A percentile compares a stretch with the other conserved stretches of the same genome.
Conservation (phyloP, 2,888 invertebrate species). For the Allolobophora icterica region DNA sequence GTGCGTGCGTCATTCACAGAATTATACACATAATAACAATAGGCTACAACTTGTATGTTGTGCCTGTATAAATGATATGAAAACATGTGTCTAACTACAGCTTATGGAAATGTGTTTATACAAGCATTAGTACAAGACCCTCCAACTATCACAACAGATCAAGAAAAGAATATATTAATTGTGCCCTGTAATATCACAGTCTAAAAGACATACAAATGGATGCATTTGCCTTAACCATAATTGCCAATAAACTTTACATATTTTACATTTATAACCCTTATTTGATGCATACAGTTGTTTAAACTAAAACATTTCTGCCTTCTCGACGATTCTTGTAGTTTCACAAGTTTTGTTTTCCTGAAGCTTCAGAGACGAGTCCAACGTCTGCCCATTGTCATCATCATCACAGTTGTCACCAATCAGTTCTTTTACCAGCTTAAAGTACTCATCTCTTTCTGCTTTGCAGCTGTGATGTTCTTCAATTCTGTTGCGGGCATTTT, state of each 20-base stretch:
- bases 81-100: not conserved
- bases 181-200: not conserved
- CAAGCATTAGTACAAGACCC: not conserved
- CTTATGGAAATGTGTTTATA: not conserved
- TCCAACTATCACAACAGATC: not conserved
- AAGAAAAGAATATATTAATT: not conserved
- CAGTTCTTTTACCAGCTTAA: not conserved
- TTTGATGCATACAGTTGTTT: not conserved
- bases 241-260: not conserved
- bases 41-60: too few relatives aligned
- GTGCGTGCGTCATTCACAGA: too few relatives aligned
- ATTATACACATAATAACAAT: too few relatives aligned
- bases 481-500: constrained; percentile 24
- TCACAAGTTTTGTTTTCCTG: not conserved
- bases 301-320: not conserved
- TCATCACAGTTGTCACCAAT: not conserved
- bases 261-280: not conserved
- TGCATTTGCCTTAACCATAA: not conserved
- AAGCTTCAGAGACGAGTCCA: not conserved
- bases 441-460: constrained; percentile 14
- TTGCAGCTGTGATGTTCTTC: constrained; percentile 29
- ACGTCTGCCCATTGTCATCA: not conserved
- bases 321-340: not conserved
- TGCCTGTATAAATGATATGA: not conserved
- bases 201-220: not conserved